Evolutionary conservation across 2,888 invertebrate species (phyloP), one percentile per base, ranked within the genome.

Genomic region (Andrena dorsata): DNA sequence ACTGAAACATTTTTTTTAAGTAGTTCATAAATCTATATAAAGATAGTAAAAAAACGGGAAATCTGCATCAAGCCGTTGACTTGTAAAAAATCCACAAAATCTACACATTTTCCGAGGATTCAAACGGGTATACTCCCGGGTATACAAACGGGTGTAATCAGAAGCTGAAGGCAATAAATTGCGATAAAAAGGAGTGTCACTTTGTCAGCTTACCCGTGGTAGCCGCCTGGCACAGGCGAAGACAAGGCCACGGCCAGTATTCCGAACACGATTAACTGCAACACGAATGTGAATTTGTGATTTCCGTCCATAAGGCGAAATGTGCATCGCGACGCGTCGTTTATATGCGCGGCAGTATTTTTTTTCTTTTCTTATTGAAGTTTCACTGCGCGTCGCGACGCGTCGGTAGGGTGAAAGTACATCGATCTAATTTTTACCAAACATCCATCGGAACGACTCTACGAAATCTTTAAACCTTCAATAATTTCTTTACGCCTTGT

Each of bases 191-290:
- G 77, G 65, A 79, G 76, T 68, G 61, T 60, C 32, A 23, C 41
- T 68, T 35, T 6, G 23, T 51, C 8, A 61, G 82, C 92, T 92
- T 76, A 92, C 92, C 88, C 75, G 49, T 90, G 88, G 71, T 90
- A 90, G 68, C 90, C 93, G 66, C 90, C 93, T 7, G 93, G 93
- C 69, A 87, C 71, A 23, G 93, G 93, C 47, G 91, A 89, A 56
- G 92, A 90, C 80, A 87, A 88, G 41, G 88, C 89, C 70, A 88
- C 86, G 49, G 91, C 90, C 74, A 93, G 75, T 85, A 92, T 89
- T 89, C 91, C 92, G 82, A 90, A 91, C 87, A 92, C 90, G 89
- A 93, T 87, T 56, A 93, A 82, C 93, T 93, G 90, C 66, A 86
- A 84, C 68, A 82, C 78, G 66, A 85, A 78, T 68, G 76, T 63